Conservation (phyloP, 2,888 invertebrate species). For the Tetranychus piercei region DNA sequence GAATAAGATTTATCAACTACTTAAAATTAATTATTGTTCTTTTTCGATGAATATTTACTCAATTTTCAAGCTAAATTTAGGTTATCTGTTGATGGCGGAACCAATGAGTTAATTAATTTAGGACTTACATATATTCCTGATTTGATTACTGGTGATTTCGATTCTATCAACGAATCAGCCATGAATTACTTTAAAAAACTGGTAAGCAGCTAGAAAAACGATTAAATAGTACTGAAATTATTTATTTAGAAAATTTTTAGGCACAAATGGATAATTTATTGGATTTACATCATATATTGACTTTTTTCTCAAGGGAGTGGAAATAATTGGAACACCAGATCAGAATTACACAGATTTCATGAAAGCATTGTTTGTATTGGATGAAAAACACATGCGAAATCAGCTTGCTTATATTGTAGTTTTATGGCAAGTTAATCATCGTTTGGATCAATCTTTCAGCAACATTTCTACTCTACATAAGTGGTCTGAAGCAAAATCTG, state of each 20-base stretch:
- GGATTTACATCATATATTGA: too few relatives aligned
- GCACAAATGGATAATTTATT: too few relatives aligned
- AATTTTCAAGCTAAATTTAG: background rate
- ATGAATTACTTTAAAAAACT: slow-evolving; percentile 4
- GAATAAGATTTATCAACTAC: background rate
- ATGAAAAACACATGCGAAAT: background rate
- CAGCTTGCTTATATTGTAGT: background rate
- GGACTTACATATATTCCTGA: slow-evolving; percentile 17
- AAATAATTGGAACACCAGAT: background rate
- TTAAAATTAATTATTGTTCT: background rate
- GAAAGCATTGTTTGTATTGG: background rate
- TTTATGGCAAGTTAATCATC: background rate
- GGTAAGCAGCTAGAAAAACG: background rate
- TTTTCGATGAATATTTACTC: too few relatives aligned
- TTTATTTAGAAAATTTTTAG: too few relatives aligned
- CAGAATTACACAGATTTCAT: background rate
- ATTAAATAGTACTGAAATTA: too few relatives aligned
- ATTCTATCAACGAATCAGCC: slow-evolving; percentile 13
- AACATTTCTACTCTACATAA: background rate
- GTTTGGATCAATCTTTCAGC: background rate
- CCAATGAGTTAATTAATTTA: background rate
- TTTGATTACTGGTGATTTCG: slow-evolving; percentile 23
- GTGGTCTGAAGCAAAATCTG: background rate
- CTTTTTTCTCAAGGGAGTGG: slow-evolving; percentile 7
- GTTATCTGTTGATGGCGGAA: background rate